A percentile compares a stretch with the other conserved stretches of the same genome.
Evolutionary conservation across 2,113 vertebrate species (phyloP).

Genomic region (Hyla sarda): DNA sequence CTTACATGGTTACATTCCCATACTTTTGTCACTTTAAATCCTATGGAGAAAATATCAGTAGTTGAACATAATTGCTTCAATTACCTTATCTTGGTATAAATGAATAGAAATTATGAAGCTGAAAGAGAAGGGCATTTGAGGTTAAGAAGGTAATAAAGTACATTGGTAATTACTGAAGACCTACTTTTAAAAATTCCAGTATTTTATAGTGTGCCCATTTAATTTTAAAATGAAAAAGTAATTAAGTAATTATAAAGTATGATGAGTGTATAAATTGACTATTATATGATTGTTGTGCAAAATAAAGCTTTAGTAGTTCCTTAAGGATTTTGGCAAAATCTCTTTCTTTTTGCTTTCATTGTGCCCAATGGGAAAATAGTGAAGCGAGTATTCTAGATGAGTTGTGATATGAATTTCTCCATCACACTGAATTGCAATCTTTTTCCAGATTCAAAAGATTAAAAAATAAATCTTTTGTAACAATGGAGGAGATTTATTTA

Average conservation of each 20-base stretch:
- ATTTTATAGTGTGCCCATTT: conserved; percentile 34
- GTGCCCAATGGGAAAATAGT: not conserved
- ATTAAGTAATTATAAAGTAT: conserved; percentile 46
- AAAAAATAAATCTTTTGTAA: not conserved
- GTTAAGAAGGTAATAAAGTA: conserved; percentile 38
- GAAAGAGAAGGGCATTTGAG: conserved; percentile 33
- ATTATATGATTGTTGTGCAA: not conserved
- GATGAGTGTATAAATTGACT: conserved; percentile 27
- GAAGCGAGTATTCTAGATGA: not conserved
- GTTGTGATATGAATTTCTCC: not conserved
- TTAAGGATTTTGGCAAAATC: not conserved
- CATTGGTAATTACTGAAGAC: conserved; percentile 40
- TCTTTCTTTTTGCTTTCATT: not conserved
- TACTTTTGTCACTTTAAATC: conserved; percentile 17
- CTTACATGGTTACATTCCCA: not conserved
- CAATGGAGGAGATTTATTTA: too few relatives aligned
- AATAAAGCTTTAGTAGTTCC: not conserved
- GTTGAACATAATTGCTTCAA: conserved; percentile 41
- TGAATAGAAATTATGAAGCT: conserved; percentile 31
- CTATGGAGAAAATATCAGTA: conserved; percentile 8
- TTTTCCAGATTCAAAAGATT: not conserved
- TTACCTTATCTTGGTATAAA: conserved; percentile 24
- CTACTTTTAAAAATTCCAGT: conserved; percentile 27
- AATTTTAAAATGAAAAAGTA: conserved; percentile 30
- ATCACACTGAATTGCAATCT: not conserved